Conservation (phyloP, 2,888 invertebrate genomes). For the Neoaliturus tenellus region DNA sequence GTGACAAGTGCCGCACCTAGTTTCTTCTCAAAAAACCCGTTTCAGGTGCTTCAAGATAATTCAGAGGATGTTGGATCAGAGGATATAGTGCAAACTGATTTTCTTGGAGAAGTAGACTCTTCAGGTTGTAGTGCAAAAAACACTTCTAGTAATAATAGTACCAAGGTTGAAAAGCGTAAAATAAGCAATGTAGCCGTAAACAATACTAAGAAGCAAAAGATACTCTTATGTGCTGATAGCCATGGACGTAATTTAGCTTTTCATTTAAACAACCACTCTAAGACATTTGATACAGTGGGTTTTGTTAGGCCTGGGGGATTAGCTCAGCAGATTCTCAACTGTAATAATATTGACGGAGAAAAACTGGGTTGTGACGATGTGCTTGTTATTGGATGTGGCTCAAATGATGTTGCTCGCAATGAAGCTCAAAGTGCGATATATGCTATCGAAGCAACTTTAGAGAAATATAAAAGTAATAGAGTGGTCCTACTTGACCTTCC, state of each 20-base stretch:
- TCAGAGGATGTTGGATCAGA: neutral
- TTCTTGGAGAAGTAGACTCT: too few species aligned
- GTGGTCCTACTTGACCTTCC: too few species aligned
- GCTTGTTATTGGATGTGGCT: neutral
- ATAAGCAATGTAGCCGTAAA: neutral
- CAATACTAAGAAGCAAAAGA: too few species aligned
- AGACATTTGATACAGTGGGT: neutral
- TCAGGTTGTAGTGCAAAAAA: too few species aligned
- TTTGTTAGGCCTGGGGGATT: conserved; percentile 23
- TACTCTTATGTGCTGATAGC: neutral
- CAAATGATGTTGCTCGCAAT: conserved; percentile 10
- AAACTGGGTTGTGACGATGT: neutral
- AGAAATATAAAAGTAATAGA: too few species aligned
- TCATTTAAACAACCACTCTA: neutral
- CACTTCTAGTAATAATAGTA: neutral
- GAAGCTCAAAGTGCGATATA: conserved; percentile 4
- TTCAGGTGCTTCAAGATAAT: neutral
- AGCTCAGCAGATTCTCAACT: neutral
- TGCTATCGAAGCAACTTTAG: too few species aligned
- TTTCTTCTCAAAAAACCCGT: neutral
- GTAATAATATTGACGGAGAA: conserved; percentile 13
- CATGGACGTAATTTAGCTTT: neutral
- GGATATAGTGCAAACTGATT: too few species aligned
- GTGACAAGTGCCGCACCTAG: neutral
- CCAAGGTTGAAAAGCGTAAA: neutral